Evolutionary conservation across 2,113 vertebrate species (phyloP), one percentile per base, ranked within the genome.

Genomic region (Lathamus discolor): DNA sequence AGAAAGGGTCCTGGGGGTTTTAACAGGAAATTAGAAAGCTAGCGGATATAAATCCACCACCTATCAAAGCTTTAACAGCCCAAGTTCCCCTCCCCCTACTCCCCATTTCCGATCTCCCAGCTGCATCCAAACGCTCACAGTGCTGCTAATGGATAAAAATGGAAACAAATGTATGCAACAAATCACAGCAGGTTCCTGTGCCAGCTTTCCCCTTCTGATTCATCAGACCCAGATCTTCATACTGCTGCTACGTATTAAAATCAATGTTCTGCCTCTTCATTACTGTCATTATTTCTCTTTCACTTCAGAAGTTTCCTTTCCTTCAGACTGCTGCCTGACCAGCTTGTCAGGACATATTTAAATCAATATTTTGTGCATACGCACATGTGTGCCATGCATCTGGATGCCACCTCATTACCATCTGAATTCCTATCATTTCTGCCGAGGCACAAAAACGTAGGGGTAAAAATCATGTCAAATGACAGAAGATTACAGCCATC

Each of bases 251-350:
- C 10, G 35, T 91, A 96, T 96, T 95, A 95, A 97, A 97, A 96
- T 96, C 95, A 97, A 93, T 93, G 93, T 94, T 94, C 97, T 93
- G 76, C 79, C 43, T 94, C 92, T 93, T 97, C 88, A 94, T 97
- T 90, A 95, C 69, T 59, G 74, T 84, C 73, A 62, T 91, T 81
- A 97, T 88, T 97, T 91, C 90, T 96, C 87, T 96, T 87, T 93
- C 92, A 86, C 70, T 96, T 95, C 92, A 89, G 72, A 92, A 96
- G 59, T 92, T 95, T 94, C 51, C 76, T 86, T 96, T 89, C 76
- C 86, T 91, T 75, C 51, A 94, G 83, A 93, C 1, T 79, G 91
- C 55, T 94, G 94, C 90, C 78, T 95, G 86, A 83, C 89, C 88
- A 91, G 77, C 90, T 69, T 91, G 91, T 96, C 77, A 89, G 82